phyloP scores from a whole-genome alignment of 37 sponge, comb jelly and placozoan genomes.

The Geodia barretti region DNA sequence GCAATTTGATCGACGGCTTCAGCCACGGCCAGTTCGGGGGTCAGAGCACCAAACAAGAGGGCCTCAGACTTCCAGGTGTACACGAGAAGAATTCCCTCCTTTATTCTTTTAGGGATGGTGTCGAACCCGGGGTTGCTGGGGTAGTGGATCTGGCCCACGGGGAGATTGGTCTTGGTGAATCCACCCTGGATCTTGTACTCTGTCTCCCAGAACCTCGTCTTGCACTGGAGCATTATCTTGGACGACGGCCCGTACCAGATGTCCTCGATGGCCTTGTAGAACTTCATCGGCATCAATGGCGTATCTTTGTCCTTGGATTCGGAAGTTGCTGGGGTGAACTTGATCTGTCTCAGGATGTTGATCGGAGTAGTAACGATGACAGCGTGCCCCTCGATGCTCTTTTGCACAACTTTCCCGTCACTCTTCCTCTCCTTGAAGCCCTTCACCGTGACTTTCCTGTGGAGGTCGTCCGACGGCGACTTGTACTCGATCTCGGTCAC shows the following conservation, averaged over 20 bases:
- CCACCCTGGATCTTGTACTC: constrained; percentile 28
- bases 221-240: constrained; percentile 59
- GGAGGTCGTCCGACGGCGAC: too few species aligned
- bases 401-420: not conserved
- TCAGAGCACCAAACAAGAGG: constrained; percentile 49
- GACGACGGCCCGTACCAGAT: constrained; percentile 45
- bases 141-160: constrained; percentile 59
- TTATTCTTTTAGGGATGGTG: not conserved
- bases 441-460: not conserved
- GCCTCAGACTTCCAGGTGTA: constrained; percentile 72
- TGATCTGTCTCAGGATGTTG: constrained; percentile 36
- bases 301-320: too few species aligned
- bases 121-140: constrained; percentile 19
- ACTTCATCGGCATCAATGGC: not conserved
- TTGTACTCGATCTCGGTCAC: constrained; percentile 18
- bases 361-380: constrained; percentile 60
- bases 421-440: constrained; percentile 11
- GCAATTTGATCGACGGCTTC: constrained; percentile 44
- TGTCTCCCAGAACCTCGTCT: constrained; percentile 52
- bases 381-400: constrained; percentile 24
- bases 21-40: constrained; percentile 19
- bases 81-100: constrained; percentile 44
- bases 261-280: constrained; percentile 26
- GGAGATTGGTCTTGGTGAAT: constrained; percentile 47
- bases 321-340: constrained; percentile 10